A percentile compares a stretch with the other conserved stretches of the same genome.
Evolutionary conservation across 1,140 invertebrate species (phyloP).

Genomic region (Papilio polytes): DNA sequence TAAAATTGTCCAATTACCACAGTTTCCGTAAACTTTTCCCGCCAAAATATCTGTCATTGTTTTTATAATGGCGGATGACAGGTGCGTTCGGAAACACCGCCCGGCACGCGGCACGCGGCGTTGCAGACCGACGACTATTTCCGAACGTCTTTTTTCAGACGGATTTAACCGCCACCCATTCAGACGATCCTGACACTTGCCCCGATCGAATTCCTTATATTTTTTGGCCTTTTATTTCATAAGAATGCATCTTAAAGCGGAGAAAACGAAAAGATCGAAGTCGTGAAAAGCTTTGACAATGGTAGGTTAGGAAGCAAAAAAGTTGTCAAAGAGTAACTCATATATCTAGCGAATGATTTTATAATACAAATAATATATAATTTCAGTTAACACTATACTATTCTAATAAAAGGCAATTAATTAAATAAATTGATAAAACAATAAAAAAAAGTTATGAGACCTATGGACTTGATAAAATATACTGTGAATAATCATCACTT

Average conservation of each 20-base stretch:
- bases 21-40: conserved; percentile 34
- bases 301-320: neutral
- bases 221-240: conserved; percentile 30
- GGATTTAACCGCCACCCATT: conserved; percentile 67
- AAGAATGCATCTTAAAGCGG: conserved; percentile 18
- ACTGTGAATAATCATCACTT: neutral
- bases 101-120: conserved; percentile 58
- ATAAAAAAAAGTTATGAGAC: too few species aligned
- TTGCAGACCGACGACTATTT: conserved; percentile 53
- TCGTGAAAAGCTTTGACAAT: neutral
- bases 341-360: too few species aligned
- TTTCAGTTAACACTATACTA: too few species aligned
- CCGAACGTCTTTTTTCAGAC: conserved; percentile 61
- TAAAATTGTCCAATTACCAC: conserved; percentile 20
- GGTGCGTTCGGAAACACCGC: conserved; percentile 53
- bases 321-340: neutral
- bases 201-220: conserved; percentile 54
- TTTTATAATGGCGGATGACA: conserved; percentile 60
- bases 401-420: too few species aligned
- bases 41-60: conserved; percentile 50
- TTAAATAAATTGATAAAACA: too few species aligned
- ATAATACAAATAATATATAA: too few species aligned
- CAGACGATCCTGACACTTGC: conserved; percentile 57
- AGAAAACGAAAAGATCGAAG: neutral
- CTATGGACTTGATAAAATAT: neutral